A percentile compares a stretch with the other conserved stretches of the same genome.
These are phyloP conservation scores for Mungos mungo DNA, from an alignment of 2,113 vertebrate genomes.

Conservation along the genomic window DNA sequence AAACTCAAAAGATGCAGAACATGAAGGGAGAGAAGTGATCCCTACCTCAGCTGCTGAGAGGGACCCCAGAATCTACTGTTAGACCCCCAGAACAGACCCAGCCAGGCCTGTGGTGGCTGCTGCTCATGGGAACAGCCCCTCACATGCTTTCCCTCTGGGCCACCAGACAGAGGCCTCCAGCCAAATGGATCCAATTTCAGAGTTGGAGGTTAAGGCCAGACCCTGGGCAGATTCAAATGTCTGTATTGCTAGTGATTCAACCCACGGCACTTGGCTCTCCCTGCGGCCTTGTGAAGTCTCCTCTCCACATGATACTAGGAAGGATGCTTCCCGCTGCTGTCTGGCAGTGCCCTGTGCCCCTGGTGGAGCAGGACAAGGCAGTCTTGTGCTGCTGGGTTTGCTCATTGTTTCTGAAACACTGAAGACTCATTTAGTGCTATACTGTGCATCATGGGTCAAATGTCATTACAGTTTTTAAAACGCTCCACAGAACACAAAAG, in stretches of 20 bases:
- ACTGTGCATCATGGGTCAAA: not conserved
- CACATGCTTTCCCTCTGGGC: not conserved
- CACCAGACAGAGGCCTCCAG: not conserved
- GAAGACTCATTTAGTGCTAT: not conserved
- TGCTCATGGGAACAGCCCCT: not conserved
- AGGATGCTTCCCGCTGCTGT: constrained; percentile 58
- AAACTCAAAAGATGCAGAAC: not conserved
- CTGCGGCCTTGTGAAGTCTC: constrained; percentile 38
- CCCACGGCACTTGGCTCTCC: not conserved
- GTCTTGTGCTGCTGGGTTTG: constrained; percentile 30
- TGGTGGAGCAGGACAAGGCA: not conserved
- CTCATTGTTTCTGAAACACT: constrained; percentile 7
- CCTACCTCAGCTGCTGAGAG: not conserved
- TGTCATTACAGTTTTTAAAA: not conserved
- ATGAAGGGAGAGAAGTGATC: not conserved
- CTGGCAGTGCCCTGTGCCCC: not conserved
- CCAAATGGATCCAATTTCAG: not conserved
- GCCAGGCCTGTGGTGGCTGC: not conserved
- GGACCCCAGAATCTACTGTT: not conserved
- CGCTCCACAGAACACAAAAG: not conserved
- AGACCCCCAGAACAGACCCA: not conserved
- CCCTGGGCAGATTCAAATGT: not conserved
- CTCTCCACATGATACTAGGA: constrained; percentile 1
- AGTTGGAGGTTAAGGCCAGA: not conserved
- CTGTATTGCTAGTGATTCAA: not conserved